Evolutionary conservation across 2,113 vertebrate genomes (phyloP).

Genomic region (Bufo bufo): DNA sequence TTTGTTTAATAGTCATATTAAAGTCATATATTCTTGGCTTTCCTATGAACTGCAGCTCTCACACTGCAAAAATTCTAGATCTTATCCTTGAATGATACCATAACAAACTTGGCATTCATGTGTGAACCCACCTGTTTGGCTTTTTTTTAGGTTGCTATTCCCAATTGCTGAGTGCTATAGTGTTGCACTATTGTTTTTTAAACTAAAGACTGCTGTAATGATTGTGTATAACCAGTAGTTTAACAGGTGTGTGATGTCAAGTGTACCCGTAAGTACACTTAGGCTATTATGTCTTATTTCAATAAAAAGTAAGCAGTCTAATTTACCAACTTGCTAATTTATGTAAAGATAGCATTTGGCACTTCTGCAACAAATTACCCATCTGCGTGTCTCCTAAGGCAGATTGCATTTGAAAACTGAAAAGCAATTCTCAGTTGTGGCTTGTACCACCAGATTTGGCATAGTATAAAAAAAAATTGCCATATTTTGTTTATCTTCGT

Average conservation of each 20-base stretch:
- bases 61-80: not conserved
- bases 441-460: conserved; percentile 12
- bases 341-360: conserved; percentile 45
- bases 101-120: not conserved
- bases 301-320: conserved; percentile 18
- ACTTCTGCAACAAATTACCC: conserved; percentile 18
- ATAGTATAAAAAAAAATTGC: conserved; percentile 30
- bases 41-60: not conserved
- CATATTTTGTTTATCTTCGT: conserved; percentile 39
- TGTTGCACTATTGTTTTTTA: not conserved
- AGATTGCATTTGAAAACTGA: not conserved
- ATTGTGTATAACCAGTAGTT: not conserved
- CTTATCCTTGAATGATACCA: not conserved
- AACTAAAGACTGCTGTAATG: not conserved
- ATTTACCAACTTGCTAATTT: conserved; percentile 40
- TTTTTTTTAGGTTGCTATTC: not conserved
- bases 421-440: not conserved
- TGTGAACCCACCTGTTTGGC: not conserved
- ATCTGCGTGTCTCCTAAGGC: conserved; percentile 28
- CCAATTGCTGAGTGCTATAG: not conserved
- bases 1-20: not conserved
- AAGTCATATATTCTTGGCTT: not conserved
- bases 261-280: not conserved
- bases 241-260: conserved; percentile 21
- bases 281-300: conserved; percentile 5